Base-by-base conservation (phyloP, 1,140 invertebrate species). In the Pogonus chalceus region DNA sequence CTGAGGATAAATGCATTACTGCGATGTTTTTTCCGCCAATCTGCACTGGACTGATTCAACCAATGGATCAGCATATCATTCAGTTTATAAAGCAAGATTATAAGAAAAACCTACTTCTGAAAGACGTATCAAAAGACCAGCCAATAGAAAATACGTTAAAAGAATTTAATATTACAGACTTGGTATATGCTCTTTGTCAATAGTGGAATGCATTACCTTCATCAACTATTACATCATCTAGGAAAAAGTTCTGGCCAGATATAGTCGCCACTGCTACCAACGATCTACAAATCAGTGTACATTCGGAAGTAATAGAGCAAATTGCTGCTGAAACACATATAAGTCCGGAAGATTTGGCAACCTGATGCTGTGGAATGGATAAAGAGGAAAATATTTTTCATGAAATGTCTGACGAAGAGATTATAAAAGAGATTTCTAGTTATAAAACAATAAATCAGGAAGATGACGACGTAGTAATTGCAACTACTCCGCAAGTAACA, bases 51-150 rank as follows among this genome's bases (percentile, higher is more conserved):
- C 9, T 31, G 39, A 46, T 4, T 50, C 22, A 63, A n/a, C n/a
- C n/a, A n/a, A n/a, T n/a, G n/a, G n/a, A n/a, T n/a, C n/a, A n/a
- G n/a, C n/a, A n/a, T n/a, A n/a, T n/a, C n/a, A n/a, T n/a, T n/a
- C n/a, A n/a, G n/a, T n/a, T n/a, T n/a, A n/a, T n/a, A n/a, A n/a
- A 64, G 57, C 63, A 62, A 64, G 59, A 67, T 35, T 67, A 65
- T 55, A 65, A 65, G 23, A 64, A 61, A 63, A 65, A 65, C 49
- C 60, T 62, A 54, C 63, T 65, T 59, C 26, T 62, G 51, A 63
- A 9, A 59, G 59, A 60, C 55, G 52, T 58, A 58, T 63, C 60
- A 59, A 63, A 65, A 65, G 59, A 65, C 47, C 56, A 61, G 26
- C 47, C 58, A n/a, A 7, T 35, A 35, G 7, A 35, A 35, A 35